Conservation (phyloP, 2,888 invertebrate genomes). For the Thera britannica region DNA sequence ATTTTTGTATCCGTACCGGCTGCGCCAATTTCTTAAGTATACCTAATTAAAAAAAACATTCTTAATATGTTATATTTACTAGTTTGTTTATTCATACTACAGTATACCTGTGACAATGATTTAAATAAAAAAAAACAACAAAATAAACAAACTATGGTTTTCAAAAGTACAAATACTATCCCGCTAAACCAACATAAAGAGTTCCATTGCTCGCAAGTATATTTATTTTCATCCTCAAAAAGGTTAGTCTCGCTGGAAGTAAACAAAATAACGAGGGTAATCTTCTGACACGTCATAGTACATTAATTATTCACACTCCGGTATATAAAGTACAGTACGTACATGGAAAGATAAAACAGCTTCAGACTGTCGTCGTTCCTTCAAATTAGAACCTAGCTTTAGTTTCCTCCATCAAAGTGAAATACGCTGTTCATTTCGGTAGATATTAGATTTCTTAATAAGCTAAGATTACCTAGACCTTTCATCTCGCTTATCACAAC, state of each 20-base stretch:
- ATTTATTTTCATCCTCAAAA: constrained; percentile 47
- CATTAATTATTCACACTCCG: constrained; percentile 29
- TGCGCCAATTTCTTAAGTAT: background rate
- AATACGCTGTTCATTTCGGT: background rate
- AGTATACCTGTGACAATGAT: no score
- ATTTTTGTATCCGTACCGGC: constrained; percentile 2
- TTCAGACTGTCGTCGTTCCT: background rate
- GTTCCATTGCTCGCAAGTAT: constrained; percentile 45
- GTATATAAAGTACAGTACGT: background rate
- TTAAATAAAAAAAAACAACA: constrained; percentile 4
- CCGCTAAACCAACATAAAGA: constrained; percentile 34
- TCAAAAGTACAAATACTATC: constrained; percentile 18
- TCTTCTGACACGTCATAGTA: constrained; percentile 37
- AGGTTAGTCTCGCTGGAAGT: constrained; percentile 44
- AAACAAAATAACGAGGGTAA: constrained; percentile 48
- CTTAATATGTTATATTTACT: no score
- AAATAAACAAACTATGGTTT: background rate
- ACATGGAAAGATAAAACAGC: background rate
- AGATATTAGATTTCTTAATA: background rate
- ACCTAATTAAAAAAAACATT: no score
- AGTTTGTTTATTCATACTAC: no score
- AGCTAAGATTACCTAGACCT: no score
- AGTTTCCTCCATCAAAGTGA: background rate
- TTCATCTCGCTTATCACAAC: no score
- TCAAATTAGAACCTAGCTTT: background rate